phyloP scores from a whole-genome alignment of 2,888 invertebrate species.

The Sinhomidia bicolor region DNA sequence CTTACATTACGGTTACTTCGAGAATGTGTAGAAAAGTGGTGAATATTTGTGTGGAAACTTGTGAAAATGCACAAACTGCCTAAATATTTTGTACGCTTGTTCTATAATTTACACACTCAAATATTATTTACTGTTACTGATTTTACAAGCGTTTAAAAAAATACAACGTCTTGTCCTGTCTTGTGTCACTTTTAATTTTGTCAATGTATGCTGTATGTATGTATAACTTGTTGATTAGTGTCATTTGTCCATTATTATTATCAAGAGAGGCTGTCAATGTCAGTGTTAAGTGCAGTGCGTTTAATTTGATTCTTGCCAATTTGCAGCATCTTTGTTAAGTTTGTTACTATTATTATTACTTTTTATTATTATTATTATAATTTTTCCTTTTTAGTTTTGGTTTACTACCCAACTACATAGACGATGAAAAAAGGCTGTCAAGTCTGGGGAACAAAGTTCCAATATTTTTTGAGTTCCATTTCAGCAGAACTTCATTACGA shows the following conservation, averaged over 20 bases:
- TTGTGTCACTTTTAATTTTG: conserved; percentile 28
- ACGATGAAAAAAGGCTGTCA: conserved; percentile 30
- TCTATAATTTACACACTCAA: neutral
- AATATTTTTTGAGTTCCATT: conserved; percentile 22
- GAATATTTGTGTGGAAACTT: conserved; percentile 14
- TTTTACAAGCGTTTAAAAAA: neutral
- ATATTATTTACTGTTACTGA: neutral
- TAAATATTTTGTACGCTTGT: neutral
- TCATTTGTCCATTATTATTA: neutral
- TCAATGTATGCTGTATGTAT: conserved; percentile 18
- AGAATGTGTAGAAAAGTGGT: neutral
- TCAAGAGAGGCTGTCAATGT: neutral
- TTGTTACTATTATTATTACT: conserved; percentile 13
- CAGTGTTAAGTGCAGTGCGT: conserved; percentile 39
- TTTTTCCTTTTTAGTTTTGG: conserved; percentile 18
- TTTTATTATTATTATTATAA: neutral
- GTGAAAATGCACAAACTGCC: neutral
- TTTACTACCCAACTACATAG: conserved; percentile 25
- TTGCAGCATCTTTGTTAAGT: conserved; percentile 1
- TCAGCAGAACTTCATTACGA: neutral
- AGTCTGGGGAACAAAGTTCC: conserved; percentile 2
- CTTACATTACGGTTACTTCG: neutral
- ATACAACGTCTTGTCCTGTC: conserved; percentile 43
- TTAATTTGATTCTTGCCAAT: conserved; percentile 4
- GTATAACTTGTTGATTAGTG: neutral